Evolutionary conservation across 2,888 invertebrate species (phyloP), one percentile per base, ranked within the genome.

Genomic region (Ellobium chinense): DNA sequence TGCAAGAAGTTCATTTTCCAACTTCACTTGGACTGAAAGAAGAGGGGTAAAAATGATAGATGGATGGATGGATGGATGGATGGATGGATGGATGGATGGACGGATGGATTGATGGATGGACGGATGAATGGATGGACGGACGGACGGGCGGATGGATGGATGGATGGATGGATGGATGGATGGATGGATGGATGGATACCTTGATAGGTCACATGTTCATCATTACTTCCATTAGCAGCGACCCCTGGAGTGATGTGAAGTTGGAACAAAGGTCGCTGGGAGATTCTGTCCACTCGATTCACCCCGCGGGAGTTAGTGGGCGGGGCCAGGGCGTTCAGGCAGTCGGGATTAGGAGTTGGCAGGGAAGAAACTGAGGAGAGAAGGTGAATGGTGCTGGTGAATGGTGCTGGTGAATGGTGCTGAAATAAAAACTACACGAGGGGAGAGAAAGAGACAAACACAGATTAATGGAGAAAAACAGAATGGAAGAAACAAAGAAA

Each of bases 21-120:
- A 31, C 36, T 54, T 54, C n/a, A 84, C 46, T 54, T 60, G 62
- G 7, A 83, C 83, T 83, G 77, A 1, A 34, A 0, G 18, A 36
- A 4, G 18, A 18, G 5, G 18, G 31, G 34, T 4, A 34, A 34
- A 29, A 29, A 7, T 7, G 63, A 63, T 29, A n/a, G 34, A 56
- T 29, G 29, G 56, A 54, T 31, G 34, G 70, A 70, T 29, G 56
- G 56, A 70, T 4, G 56, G 56, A 29, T 54, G 56, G 27, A 36
- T 1, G 46, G 63, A 29, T 24, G 31, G 29, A 63, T 3, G 27
- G 7, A 18, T 29, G 9, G 63, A 63, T 29, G 31, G 18, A 29
- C 5, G 27, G 29, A 63, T 29, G 27, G 29, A 18, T 24, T 12
- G 63, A 63, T 3, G 27, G 7, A 29, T 24, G 27, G 63, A 63